A percentile compares a stretch with the other conserved stretches of the same genome.
These are phyloP conservation scores for Patella depressa DNA, from an alignment of 2,888 invertebrate genomes.

Conservation along the genomic window DNA sequence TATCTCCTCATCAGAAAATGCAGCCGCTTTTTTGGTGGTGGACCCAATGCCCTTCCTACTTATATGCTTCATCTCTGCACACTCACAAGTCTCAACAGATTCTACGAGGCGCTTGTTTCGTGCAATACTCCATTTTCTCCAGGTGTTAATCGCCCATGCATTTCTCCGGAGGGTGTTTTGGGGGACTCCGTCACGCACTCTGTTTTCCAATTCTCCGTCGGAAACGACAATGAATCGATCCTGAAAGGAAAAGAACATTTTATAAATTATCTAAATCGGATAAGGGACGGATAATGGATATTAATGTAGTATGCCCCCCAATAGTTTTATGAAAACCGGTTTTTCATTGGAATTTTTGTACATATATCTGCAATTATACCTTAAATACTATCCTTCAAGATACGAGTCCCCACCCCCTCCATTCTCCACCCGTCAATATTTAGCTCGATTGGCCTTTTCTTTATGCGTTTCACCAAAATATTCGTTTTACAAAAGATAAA, in stretches of 20 bases:
- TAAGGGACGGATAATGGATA: slow-evolving; percentile 1
- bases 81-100: neutral
- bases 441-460: too few species aligned
- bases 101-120: neutral
- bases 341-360: too few species aligned
- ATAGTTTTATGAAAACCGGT: neutral
- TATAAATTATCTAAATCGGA: neutral
- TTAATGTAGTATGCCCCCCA: neutral
- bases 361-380: too few species aligned
- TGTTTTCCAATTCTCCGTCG: neutral
- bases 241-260: neutral
- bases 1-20: neutral
- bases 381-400: too few species aligned
- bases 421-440: too few species aligned
- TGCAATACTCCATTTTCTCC: neutral
- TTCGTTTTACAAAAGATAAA: too few species aligned
- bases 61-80: neutral
- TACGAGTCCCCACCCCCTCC: too few species aligned
- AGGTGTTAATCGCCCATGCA: neutral
- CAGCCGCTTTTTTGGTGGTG: neutral
- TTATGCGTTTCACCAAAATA: too few species aligned
- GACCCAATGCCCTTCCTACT: neutral
- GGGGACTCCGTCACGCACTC: neutral
- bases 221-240: slow-evolving; percentile 1
- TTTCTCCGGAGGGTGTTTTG: neutral